Percentiles rank a stretch among this genome's conserved stretches.
These are phyloP conservation scores for Oithona nana DNA, from an alignment of 2,888 invertebrate genomes.

Conservation along the genomic window DNA sequence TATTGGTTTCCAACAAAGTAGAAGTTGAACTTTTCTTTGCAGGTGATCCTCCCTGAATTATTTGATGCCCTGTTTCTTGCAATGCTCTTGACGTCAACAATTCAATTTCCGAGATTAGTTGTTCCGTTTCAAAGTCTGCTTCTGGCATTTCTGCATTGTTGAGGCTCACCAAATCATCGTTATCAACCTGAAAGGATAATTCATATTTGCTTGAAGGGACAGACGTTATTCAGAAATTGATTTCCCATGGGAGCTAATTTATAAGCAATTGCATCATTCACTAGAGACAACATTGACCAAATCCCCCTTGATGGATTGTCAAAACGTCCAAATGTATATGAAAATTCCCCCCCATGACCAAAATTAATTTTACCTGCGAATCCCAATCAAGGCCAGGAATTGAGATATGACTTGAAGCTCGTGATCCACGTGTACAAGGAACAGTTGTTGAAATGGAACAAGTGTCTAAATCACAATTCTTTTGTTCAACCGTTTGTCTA, in stretches of 20 bases:
- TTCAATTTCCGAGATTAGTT: constrained; percentile 45
- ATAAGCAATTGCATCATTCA: not conserved
- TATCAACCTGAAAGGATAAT: not conserved
- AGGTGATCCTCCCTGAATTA: not conserved
- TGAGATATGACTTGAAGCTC: constrained; percentile 41
- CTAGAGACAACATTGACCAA: too few relatives aligned
- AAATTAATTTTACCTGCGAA: constrained; percentile 23
- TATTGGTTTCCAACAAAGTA: not conserved
- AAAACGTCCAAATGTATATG: too few relatives aligned
- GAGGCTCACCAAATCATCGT: constrained; percentile 24
- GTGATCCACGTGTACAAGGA: constrained; percentile 18
- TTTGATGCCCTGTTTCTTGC: constrained; percentile 36
- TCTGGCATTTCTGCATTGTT: constrained; percentile 33
- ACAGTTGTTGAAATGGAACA: not conserved
- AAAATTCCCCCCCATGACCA: too few relatives aligned
- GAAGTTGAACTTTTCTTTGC: not conserved
- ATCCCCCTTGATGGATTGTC: too few relatives aligned
- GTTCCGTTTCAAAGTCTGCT: constrained; percentile 42
- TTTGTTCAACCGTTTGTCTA: not conserved
- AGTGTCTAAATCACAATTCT: not conserved
- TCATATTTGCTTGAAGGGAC: not conserved
- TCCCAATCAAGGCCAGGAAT: constrained; percentile 40
- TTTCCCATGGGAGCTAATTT: not conserved
- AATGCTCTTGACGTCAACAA: constrained; percentile 43
- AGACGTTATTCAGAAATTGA: not conserved